These are phyloP conservation scores for Clivina fossor DNA, from an alignment of 2,888 invertebrate species.

Conservation along the genomic window DNA sequence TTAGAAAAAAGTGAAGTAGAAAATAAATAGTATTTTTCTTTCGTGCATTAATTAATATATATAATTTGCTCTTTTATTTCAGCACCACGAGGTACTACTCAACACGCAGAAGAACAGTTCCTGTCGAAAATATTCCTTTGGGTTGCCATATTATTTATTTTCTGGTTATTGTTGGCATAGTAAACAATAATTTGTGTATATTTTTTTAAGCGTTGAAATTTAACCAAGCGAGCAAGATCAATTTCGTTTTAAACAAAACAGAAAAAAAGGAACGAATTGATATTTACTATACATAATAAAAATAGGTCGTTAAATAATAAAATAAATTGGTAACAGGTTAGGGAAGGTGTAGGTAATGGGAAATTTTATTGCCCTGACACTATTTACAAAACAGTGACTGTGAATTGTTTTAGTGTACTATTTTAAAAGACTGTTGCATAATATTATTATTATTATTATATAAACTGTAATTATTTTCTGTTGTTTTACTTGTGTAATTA, in stretches of 20 bases:
- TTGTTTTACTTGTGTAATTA: no score
- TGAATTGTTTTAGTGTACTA: background rate
- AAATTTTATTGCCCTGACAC: background rate
- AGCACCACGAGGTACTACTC: conserved; percentile 81
- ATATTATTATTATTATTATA: no score
- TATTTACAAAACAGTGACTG: no score
- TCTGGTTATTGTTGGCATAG: conserved; percentile 90
- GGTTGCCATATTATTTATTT: conserved; percentile 87
- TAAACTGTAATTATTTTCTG: no score
- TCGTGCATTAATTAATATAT: no score
- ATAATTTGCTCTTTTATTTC: conserved; percentile 45
- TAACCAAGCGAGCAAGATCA: no score
- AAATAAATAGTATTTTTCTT: no score
- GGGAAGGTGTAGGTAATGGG: background rate
- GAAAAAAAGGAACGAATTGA: no score
- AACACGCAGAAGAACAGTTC: conserved; percentile 88
- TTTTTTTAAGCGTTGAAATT: no score
- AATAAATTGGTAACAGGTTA: background rate
- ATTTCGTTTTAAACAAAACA: no score
- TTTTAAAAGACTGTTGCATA: conserved; percentile 2
- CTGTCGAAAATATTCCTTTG: conserved; percentile 91
- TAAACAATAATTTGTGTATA: conserved; percentile 7
- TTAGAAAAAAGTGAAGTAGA: no score
- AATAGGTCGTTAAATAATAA: background rate
- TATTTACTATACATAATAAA: background rate